Conservation (phyloP, 2,113 vertebrate species). For the Eudyptes chrysolophus region DNA sequence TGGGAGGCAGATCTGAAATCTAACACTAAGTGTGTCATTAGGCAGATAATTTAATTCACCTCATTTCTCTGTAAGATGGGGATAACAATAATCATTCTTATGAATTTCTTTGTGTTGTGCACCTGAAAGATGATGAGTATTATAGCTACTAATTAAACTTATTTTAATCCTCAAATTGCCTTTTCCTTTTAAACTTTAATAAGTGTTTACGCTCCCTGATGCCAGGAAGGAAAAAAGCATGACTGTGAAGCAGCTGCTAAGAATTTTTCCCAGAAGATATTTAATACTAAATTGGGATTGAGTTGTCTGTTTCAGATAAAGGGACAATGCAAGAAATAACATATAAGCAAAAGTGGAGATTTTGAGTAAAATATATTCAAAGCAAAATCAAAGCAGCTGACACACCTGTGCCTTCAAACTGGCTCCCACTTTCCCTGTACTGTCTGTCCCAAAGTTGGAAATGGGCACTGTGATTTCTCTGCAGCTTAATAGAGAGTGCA, state of each 20-base stretch:
- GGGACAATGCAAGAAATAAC: neutral
- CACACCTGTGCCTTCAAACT: neutral
- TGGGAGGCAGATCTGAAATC: neutral
- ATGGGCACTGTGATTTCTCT: neutral
- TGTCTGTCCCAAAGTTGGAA: neutral
- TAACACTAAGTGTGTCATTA: neutral
- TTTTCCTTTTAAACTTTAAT: neutral
- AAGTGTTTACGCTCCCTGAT: neutral
- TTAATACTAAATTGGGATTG: neutral
- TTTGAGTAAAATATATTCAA: neutral
- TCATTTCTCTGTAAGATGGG: neutral
- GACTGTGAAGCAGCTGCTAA: neutral
- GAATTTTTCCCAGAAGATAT: neutral
- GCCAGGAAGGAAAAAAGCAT: neutral
- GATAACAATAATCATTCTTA: neutral
- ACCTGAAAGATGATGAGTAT: neutral
- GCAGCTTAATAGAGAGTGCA: neutral
- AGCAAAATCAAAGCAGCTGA: neutral
- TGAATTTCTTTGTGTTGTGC: neutral
- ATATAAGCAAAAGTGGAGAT: neutral
- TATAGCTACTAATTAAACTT: constrained; percentile 19
- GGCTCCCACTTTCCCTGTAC: neutral
- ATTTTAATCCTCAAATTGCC: constrained; percentile 26
- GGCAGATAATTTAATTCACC: neutral
- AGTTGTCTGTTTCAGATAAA: neutral